Evolutionary conservation across 2,113 vertebrate species (phyloP).

Genomic region (Sylvilagus bachmani): DNA sequence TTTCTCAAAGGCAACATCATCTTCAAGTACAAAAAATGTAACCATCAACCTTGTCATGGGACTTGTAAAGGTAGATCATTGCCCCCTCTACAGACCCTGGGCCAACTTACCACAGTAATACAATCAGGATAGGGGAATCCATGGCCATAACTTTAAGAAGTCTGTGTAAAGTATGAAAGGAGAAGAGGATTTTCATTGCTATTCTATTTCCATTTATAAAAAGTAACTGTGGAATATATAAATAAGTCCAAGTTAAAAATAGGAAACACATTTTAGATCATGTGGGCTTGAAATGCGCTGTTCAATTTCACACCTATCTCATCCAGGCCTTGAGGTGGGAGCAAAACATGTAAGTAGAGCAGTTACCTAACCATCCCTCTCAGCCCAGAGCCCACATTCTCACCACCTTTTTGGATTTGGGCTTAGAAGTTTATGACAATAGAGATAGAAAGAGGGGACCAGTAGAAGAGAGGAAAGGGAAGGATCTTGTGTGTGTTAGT

Average conservation of each 20-base stretch:
- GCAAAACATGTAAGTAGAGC: conserved; percentile 71
- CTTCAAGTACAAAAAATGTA: neutral
- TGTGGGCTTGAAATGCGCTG: conserved; percentile 72
- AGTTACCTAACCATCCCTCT: conserved; percentile 72
- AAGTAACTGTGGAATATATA: conserved; percentile 79
- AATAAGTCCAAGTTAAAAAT: conserved; percentile 80
- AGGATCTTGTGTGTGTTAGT: neutral
- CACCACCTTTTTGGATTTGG: neutral
- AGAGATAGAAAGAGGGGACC: neutral
- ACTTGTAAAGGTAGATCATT: neutral
- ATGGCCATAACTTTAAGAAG: neutral
- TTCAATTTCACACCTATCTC: conserved; percentile 74
- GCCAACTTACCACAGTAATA: neutral
- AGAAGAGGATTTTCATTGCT: conserved; percentile 50
- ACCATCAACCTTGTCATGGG: rapidly evolving
- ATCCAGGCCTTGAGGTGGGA: conserved; percentile 72
- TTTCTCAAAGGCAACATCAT: neutral
- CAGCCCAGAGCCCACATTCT: neutral
- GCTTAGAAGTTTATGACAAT: neutral
- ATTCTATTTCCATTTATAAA: conserved; percentile 77
- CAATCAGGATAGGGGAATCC: neutral
- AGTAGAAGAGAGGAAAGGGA: neutral
- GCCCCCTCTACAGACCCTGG: rapidly evolving
- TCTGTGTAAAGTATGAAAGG: conserved; percentile 32
- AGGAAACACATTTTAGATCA: conserved; percentile 73